phyloP scores from a whole-genome alignment of 2,888 invertebrate genomes.

The Cerastis leucographa region DNA sequence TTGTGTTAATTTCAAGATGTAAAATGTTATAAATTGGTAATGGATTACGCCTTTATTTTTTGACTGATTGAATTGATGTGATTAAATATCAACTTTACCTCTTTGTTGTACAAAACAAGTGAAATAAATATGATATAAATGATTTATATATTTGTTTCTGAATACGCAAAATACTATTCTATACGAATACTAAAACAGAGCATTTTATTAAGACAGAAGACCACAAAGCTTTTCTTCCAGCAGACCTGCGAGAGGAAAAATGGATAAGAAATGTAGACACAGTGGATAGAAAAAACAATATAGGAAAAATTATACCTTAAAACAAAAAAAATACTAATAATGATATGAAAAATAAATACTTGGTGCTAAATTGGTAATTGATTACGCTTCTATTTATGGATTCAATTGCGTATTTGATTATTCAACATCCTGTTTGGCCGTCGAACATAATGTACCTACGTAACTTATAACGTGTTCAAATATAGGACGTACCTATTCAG shows the following conservation, averaged over 20 bases:
- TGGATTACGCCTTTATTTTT: background rate
- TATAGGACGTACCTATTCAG: background rate
- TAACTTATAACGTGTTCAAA: background rate
- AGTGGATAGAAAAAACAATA: no score
- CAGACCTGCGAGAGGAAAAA: no score
- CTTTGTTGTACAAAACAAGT: slow-evolving; percentile 1
- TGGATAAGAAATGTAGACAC: no score
- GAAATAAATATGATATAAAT: background rate
- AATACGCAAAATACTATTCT: no score
- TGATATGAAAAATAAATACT: no score
- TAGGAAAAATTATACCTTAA: no score
- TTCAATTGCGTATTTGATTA: background rate
- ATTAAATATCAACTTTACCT: slow-evolving; percentile 58
- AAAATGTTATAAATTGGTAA: background rate
- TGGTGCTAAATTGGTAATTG: background rate
- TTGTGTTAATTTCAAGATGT: background rate
- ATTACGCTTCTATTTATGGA: background rate
- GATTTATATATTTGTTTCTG: background rate
- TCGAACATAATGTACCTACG: background rate
- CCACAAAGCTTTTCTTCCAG: no score
- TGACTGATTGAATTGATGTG: background rate
- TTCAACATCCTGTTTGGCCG: background rate
- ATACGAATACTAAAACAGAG: no score
- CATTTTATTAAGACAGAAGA: no score
- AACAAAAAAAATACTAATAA: no score